A percentile compares a stretch with the other conserved stretches of the same genome.
phyloP scores from a whole-genome alignment of 2,113 vertebrate species.

The Trichechus manatus region DNA sequence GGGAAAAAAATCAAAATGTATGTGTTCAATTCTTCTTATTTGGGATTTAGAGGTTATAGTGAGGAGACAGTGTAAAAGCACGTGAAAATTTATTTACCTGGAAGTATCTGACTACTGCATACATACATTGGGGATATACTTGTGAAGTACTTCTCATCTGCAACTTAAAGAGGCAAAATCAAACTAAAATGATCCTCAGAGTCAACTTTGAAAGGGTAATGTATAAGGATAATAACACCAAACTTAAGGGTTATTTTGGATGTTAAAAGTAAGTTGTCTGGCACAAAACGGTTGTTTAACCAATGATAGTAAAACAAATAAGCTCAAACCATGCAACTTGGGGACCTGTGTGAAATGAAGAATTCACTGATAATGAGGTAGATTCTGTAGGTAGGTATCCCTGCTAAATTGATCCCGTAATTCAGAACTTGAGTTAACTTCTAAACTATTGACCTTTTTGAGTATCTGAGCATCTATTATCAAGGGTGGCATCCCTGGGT shows the following conservation, averaged over 20 bases:
- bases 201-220: background rate
- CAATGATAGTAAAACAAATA: background rate
- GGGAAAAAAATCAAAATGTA: background rate
- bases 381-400: background rate
- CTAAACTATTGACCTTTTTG: background rate
- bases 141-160: background rate
- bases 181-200: background rate
- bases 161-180: background rate
- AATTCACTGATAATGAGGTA: background rate
- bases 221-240: background rate
- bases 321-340: background rate
- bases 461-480: background rate
- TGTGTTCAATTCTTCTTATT: background rate
- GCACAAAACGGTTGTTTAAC: background rate
- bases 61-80: background rate
- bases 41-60: slow-evolving; percentile 34
- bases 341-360: background rate
- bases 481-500: background rate
- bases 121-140: background rate
- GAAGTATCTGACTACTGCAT: background rate
- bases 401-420: background rate
- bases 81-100: background rate
- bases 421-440: background rate
- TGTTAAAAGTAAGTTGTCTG: background rate
- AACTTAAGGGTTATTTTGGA: background rate